Percentiles rank a stretch among this genome's conserved stretches.
phyloP scores from a whole-genome alignment of 2,888 invertebrate species.

The Lasioglossum pauxillum region DNA sequence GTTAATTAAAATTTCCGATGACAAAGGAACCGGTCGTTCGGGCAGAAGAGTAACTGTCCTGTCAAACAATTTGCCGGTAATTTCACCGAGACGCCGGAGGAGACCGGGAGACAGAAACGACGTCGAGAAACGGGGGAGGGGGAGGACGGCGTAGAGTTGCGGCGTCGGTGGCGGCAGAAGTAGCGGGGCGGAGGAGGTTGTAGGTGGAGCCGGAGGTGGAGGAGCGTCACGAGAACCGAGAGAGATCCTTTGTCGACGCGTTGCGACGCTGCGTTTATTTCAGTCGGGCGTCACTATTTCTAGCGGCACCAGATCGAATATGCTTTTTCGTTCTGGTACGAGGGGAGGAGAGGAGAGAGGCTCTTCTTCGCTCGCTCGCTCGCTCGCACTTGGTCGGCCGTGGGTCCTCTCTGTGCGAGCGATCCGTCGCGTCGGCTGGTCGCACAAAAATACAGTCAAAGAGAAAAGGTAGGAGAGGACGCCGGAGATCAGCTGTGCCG shows the following conservation, averaged over 20 bases:
- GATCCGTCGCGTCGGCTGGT: slow-evolving; percentile 30
- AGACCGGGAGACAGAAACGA: background rate
- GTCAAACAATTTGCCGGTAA: slow-evolving; percentile 55
- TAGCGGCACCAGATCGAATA: slow-evolving; percentile 64
- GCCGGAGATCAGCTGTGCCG: slow-evolving; percentile 70
- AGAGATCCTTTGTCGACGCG: slow-evolving; percentile 59
- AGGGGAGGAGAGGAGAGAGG: background rate
- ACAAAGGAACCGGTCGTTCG: slow-evolving; percentile 23
- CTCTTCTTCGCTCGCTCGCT: background rate
- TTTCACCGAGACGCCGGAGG: slow-evolving; percentile 26
- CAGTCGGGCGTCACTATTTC: slow-evolving; percentile 65
- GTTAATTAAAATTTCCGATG: slow-evolving; percentile 33
- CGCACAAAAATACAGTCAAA: slow-evolving; percentile 67
- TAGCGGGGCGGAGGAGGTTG: background rate
- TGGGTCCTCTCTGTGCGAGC: background rate
- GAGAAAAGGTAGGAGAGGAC: slow-evolving; percentile 61
- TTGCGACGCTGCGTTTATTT: slow-evolving; percentile 64
- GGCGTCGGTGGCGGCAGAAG: background rate
- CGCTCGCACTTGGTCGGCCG: slow-evolving; percentile 8
- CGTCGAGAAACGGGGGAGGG: background rate
- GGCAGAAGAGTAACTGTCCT: slow-evolving; percentile 1
- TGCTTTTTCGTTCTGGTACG: slow-evolving; percentile 67
- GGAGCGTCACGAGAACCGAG: slow-evolving; percentile 43
- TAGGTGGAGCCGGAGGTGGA: background rate
- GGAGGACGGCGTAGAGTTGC: background rate